These are phyloP conservation scores for Eciton burchellii DNA, from an alignment of 1,140 invertebrate genomes.

Conservation along the genomic window DNA sequence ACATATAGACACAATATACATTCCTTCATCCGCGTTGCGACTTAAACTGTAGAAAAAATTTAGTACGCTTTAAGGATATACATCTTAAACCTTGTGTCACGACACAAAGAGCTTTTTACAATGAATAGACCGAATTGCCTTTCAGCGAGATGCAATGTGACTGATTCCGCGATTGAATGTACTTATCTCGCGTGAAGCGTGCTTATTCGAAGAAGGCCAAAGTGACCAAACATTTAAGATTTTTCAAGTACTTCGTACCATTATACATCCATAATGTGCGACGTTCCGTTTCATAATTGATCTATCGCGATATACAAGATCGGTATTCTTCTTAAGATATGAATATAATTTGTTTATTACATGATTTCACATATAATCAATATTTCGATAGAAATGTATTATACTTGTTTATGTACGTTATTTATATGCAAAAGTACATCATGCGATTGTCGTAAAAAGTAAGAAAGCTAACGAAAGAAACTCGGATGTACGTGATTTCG, in stretches of 20 bases:
- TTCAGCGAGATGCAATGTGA: conserved; percentile 25
- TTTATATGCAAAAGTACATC: background rate
- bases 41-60: conserved; percentile 68
- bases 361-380: background rate
- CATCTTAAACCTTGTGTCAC: conserved; percentile 2
- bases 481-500: background rate
- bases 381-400: background rate
- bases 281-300: background rate
- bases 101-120: background rate
- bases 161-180: conserved; percentile 46
- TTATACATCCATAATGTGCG: too few species aligned
- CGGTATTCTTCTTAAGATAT: background rate
- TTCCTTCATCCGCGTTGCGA: conserved; percentile 77
- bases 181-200: conserved; percentile 60
- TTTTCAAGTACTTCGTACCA: background rate
- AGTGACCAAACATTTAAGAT: background rate
- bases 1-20: conserved; percentile 64
- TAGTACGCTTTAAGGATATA: conserved; percentile 27
- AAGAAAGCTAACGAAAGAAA: background rate
- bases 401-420: background rate
- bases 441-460: conserved; percentile 11
- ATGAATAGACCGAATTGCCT: background rate
- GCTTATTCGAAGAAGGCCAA: background rate
- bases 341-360: background rate
- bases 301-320: background rate